Evolutionary conservation across 2,797 vertebrate genomes (phyloP).

Genomic region (Poeciliopsis presidionis): DNA sequence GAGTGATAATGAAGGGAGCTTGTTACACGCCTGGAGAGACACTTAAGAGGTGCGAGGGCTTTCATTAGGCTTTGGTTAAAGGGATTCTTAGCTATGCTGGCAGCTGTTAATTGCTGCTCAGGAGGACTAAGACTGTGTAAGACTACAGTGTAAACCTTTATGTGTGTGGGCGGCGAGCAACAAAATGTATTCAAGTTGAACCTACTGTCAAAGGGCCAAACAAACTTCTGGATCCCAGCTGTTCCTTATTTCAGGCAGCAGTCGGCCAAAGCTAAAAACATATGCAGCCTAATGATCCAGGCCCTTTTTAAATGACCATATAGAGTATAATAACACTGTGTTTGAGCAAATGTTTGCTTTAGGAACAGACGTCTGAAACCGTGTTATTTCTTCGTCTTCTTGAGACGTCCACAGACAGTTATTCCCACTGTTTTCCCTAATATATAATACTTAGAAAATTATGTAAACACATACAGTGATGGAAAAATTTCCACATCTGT

Average conservation of each 20-base stretch:
- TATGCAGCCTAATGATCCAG: neutral
- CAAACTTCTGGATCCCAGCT: constrained; percentile 24
- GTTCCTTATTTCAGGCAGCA: constrained; percentile 22
- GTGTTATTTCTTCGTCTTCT: neutral
- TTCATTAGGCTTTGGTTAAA: constrained; percentile 70
- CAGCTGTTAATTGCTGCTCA: constrained; percentile 76
- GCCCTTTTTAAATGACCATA: constrained; percentile 2
- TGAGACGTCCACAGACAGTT: neutral
- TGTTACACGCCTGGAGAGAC: constrained; percentile 65
- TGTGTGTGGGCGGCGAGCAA: constrained; percentile 3
- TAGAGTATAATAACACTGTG: neutral
- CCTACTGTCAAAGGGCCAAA: constrained; percentile 33
- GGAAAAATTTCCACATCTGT: neutral
- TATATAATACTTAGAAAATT: neutral
- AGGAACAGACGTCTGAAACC: neutral
- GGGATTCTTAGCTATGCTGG: constrained; percentile 64
- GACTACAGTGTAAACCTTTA: constrained; percentile 38
- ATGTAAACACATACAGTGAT: neutral
- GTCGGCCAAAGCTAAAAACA: constrained; percentile 23
- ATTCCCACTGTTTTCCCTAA: neutral
- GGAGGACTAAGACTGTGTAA: constrained; percentile 50
- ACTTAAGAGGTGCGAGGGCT: constrained; percentile 67
- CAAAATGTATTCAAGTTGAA: constrained; percentile 35
- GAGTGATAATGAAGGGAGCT: constrained; percentile 68
- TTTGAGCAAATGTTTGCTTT: constrained; percentile 8